These are phyloP conservation scores for Chouioia cunea DNA, from an alignment of 2,888 invertebrate genomes.

Conservation along the genomic window DNA sequence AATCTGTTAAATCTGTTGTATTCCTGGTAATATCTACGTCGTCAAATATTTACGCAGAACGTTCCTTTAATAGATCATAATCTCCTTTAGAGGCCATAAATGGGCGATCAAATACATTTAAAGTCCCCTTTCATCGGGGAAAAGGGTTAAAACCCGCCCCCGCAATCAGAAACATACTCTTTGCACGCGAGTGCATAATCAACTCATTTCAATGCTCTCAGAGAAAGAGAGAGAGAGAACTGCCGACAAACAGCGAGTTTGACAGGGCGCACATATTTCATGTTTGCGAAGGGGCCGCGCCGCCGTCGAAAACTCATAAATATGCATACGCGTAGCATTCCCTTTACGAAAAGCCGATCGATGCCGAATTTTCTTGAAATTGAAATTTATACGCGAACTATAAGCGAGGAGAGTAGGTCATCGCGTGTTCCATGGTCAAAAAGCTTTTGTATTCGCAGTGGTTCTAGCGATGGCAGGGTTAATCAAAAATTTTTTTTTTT, in stretches of 20 bases:
- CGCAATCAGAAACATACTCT: neutral
- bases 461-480: too few species aligned
- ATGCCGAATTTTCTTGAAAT: constrained; percentile 26
- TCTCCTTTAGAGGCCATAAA: too few species aligned
- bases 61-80: too few species aligned
- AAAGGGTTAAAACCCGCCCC: too few species aligned
- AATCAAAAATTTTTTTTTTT: too few species aligned
- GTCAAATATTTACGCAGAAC: too few species aligned
- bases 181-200: constrained; percentile 26
- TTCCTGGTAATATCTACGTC: too few species aligned
- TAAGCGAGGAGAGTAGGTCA: constrained; percentile 33
- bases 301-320: constrained; percentile 53
- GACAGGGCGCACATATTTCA: constrained; percentile 53
- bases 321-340: constrained; percentile 50
- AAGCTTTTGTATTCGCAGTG: too few species aligned
- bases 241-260: constrained; percentile 43
- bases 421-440: constrained; percentile 2
- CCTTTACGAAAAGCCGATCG: constrained; percentile 9
- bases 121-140: too few species aligned
- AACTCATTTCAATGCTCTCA: neutral
- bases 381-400: constrained; percentile 34
- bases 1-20: too few species aligned
- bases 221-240: too few species aligned
- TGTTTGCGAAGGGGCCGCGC: constrained; percentile 37
- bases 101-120: too few species aligned